phyloP scores from a whole-genome alignment of 2,888 invertebrate genomes.

The Spilosoma lubricipeda region DNA sequence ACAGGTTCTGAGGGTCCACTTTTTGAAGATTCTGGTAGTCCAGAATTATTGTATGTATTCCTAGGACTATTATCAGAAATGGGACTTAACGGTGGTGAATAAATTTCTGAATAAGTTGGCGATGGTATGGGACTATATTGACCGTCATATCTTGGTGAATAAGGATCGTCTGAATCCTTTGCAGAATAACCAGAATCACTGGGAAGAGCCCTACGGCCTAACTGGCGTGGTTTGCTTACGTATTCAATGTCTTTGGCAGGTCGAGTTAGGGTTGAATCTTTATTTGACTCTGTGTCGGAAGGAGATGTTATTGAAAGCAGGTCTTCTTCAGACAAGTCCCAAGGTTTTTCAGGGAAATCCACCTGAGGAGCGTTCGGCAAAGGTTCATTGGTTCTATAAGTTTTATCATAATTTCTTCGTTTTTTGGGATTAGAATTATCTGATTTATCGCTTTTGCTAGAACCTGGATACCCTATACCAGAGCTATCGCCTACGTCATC shows the following conservation, averaged over 20 bases:
- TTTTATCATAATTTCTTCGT: conserved; percentile 91
- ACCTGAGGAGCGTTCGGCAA: conserved; percentile 90
- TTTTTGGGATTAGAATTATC: conserved; percentile 87
- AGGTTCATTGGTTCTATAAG: conserved; percentile 94
- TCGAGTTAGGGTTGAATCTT: conserved; percentile 84
- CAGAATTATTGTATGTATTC: conserved; percentile 73
- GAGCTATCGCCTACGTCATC: conserved; percentile 78
- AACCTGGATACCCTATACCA: conserved; percentile 83
- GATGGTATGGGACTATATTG: conserved; percentile 81
- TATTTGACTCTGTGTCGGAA: conserved; percentile 87
- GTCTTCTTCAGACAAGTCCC: conserved; percentile 91
- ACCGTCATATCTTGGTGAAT: conserved; percentile 72
- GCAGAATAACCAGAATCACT: conserved; percentile 83
- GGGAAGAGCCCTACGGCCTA: conserved; percentile 85
- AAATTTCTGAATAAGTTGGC: conserved; percentile 83
- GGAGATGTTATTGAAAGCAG: conserved; percentile 83
- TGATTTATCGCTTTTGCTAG: conserved; percentile 83
- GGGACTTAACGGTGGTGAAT: conserved; percentile 81
- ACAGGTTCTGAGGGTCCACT: conserved; percentile 78
- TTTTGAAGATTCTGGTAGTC: conserved; percentile 76
- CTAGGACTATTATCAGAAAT: conserved; percentile 78
- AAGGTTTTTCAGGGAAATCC: conserved; percentile 93
- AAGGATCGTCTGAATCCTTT: conserved; percentile 80
- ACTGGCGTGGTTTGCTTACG: conserved; percentile 86
- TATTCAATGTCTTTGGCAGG: conserved; percentile 88